phyloP scores from a whole-genome alignment of 2,113 vertebrate genomes.

The Halichoeres trimaculatus region DNA sequence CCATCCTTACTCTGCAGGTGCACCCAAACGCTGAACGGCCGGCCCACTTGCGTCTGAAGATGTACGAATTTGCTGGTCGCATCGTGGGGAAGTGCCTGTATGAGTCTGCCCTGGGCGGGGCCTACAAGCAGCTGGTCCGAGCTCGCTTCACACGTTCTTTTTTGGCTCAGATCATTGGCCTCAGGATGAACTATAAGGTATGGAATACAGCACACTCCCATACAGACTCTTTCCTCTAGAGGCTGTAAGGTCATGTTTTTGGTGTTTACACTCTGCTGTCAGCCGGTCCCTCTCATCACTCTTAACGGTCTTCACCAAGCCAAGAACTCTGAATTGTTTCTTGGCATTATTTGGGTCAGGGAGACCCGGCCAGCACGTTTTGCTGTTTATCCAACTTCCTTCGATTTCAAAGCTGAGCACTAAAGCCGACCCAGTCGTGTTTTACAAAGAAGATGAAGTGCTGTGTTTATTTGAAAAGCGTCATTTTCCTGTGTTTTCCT shows the following conservation, averaged over 20 bases:
- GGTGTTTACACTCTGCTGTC: conserved; percentile 54
- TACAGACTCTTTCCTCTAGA: conserved; percentile 1
- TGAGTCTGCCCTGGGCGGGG: conserved; percentile 94
- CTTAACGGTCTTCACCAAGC: conserved; percentile 35
- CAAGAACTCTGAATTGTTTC: conserved; percentile 45
- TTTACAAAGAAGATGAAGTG: conserved; percentile 42
- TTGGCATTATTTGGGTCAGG: conserved; percentile 42
- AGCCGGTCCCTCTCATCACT: conserved; percentile 52
- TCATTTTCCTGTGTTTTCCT: conserved; percentile 48
- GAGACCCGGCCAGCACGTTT: conserved; percentile 43
- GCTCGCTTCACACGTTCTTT: conserved; percentile 98
- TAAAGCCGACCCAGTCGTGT: conserved; percentile 37
- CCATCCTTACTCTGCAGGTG: conserved; percentile 81
- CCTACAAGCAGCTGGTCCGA: conserved; percentile 95
- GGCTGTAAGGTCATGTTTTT: conserved; percentile 20
- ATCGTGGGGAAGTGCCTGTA: conserved; percentile 98
- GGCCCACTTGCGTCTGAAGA: conserved; percentile 88
- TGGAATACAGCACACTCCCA: conserved; percentile 26
- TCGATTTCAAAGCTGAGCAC: conserved; percentile 36
- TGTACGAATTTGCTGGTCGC: conserved; percentile 96
- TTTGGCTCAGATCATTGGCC: conserved; percentile 97
- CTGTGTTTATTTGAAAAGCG: conserved; percentile 63
- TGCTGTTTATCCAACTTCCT: conserved; percentile 54
- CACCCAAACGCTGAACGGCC: conserved; percentile 94
- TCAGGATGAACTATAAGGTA: conserved; percentile 99